These are phyloP conservation scores for Hecatera dysodea DNA, from an alignment of 2,888 invertebrate genomes.

Conservation along the genomic window DNA sequence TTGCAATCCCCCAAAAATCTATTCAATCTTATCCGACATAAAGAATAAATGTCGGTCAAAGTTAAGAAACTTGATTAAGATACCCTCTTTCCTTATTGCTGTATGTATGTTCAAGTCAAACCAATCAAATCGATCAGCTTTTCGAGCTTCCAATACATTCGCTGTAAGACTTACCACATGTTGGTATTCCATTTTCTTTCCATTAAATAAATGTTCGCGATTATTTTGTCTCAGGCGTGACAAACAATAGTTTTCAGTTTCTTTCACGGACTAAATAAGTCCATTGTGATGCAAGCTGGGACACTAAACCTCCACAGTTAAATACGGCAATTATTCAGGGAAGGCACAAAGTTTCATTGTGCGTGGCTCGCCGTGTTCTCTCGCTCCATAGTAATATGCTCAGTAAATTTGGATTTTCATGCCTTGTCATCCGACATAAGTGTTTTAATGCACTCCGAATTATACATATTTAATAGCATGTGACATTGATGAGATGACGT, in stretches of 20 bases:
- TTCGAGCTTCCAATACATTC: constrained; percentile 28
- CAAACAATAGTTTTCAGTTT: constrained; percentile 80
- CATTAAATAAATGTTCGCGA: constrained; percentile 51
- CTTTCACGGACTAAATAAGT: constrained; percentile 81
- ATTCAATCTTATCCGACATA: constrained; percentile 19
- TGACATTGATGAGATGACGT: constrained; percentile 74
- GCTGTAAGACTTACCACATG: neutral
- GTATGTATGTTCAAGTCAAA: constrained; percentile 43
- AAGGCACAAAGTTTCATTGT: constrained; percentile 85
- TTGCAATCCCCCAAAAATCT: constrained; percentile 29
- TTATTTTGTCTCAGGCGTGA: constrained; percentile 49
- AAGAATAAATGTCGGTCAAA: constrained; percentile 38
- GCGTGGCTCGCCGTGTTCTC: constrained; percentile 74
- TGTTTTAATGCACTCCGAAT: constrained; percentile 81
- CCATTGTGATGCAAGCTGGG: constrained; percentile 78
- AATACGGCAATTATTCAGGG: constrained; percentile 88
- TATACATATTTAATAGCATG: constrained; percentile 78
- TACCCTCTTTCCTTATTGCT: constrained; percentile 51
- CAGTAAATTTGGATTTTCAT: constrained; percentile 87
- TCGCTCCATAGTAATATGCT: constrained; percentile 77
- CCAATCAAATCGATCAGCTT: constrained; percentile 34
- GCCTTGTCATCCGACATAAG: constrained; percentile 86
- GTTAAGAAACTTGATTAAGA: constrained; percentile 48
- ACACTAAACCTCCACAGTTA: constrained; percentile 82
- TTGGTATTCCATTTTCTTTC: neutral